Base-by-base conservation (phyloP, 2,113 vertebrate genomes). In the Dromaius novaehollandiae region DNA sequence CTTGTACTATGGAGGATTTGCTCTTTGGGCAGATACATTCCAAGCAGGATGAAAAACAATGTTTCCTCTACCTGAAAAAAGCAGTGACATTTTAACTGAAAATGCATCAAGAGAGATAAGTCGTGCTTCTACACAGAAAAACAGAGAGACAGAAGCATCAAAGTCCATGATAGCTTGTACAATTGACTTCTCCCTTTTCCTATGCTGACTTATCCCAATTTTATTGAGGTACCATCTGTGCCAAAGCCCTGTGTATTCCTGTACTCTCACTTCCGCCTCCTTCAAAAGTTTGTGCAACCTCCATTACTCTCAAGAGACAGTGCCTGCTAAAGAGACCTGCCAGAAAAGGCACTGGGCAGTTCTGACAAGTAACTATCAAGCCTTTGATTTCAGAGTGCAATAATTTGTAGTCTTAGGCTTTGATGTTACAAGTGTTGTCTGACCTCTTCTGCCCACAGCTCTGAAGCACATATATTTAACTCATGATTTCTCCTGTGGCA, bases 261-360 rank as follows among this genome's bases (percentile, higher is more conserved):
- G 30, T 55, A 25, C n/a, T 94, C 1, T 2, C 30, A 36, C 48
- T 82, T 82, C 58, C 58, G 40, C 55, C 55, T 93, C 42, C 53
- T 68, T 86, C 70, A 88, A 21, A 88, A 90, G 34, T 75, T 68
- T 36, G 34, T 46, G 44, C 50, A n/a, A 55, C n/a, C 58, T 86
- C 64, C 60, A 24, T 74, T 63, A 63, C 24, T 34, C 50, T 91
- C 50, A 40, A 70, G 76, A 88, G 34, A 56, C 42, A 44, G 66
- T 15, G 7, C 53, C 19, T 74, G 22, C 58, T 95, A 74, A 91
- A 87, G 11, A 88, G 34, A 70, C 44, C 55, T 88, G 71, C 53
- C 88, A 83, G 82, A 92, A 95, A 63, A 93, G 60, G 30, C 76
- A 58, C 73, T 93, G 40, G 56, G 40, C 64, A 90, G 4, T 84